These are phyloP conservation scores for Neosilurus mollespiculum DNA, from an alignment of 2,797 vertebrate species.

Conservation along the genomic window DNA sequence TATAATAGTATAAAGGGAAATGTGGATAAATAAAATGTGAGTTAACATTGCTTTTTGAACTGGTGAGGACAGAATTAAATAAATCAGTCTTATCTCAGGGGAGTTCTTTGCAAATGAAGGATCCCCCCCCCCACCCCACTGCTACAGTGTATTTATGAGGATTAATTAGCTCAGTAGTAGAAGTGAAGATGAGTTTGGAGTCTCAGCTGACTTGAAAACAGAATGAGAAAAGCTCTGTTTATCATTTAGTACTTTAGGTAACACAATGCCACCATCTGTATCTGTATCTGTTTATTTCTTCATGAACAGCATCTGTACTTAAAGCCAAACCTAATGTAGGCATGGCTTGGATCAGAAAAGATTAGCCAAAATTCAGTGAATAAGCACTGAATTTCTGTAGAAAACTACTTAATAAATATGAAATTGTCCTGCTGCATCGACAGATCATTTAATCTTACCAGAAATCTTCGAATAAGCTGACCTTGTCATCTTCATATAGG, in stretches of 20 bases:
- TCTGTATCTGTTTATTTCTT: not conserved
- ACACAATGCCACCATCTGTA: not conserved
- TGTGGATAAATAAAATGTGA: too few species aligned
- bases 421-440: too few species aligned
- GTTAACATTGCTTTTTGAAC: not conserved
- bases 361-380: too few species aligned
- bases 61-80: not conserved
- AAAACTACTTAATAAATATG: too few species aligned
- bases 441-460: too few species aligned
- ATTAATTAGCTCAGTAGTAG: conserved; percentile 13
- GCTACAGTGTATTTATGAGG: not conserved
- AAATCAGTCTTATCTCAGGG: not conserved
- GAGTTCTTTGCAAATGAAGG: not conserved
- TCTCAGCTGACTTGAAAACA: not conserved
- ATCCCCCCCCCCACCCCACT: not conserved
- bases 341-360: not conserved
- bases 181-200: conserved; percentile 10
- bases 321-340: too few species aligned
- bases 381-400: too few species aligned
- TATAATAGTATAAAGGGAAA: not conserved
- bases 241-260: not conserved
- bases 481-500: too few species aligned
- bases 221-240: not conserved
- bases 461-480: too few species aligned
- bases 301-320: not conserved